Conservation (phyloP, 23 tunicate species). For the Ciona savignyi region DNA sequence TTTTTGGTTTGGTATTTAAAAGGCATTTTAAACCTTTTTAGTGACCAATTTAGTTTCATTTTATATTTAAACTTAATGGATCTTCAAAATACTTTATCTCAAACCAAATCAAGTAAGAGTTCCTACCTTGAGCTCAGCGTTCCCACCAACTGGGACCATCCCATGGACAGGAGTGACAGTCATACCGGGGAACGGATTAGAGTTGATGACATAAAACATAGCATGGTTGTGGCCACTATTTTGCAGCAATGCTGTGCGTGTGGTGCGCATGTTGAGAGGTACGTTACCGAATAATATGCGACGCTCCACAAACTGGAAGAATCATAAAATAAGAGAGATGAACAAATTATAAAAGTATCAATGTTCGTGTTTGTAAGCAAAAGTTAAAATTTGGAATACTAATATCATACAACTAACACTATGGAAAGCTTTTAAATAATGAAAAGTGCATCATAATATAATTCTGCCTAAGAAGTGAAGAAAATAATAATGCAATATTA, state of each 20-base stretch:
- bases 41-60: no score
- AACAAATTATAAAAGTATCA: not conserved
- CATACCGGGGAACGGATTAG: slow-evolving; percentile 89
- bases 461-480: no score
- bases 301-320: slow-evolving; percentile 63
- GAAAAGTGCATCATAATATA: no score
- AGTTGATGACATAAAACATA: slow-evolving; percentile 87
- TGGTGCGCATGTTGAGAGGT: slow-evolving; percentile 76
- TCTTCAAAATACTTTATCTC: no score
- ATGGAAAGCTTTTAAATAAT: no score
- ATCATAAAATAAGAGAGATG: not conserved
- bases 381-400: not conserved
- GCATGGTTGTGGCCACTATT: slow-evolving; percentile 78
- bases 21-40: no score
- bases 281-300: slow-evolving; percentile 75
- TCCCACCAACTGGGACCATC: slow-evolving; percentile 93
- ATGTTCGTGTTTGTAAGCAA: not conserved
- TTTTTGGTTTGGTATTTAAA: no score
- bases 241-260: slow-evolving; percentile 58
- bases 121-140: slow-evolving; percentile 72
- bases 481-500: no score
- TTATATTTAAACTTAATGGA: no score
- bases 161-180: slow-evolving; percentile 88
- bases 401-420: not conserved
- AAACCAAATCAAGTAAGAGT: no score